Conservation (phyloP, 2,888 invertebrate genomes). For the Seira ritae region DNA sequence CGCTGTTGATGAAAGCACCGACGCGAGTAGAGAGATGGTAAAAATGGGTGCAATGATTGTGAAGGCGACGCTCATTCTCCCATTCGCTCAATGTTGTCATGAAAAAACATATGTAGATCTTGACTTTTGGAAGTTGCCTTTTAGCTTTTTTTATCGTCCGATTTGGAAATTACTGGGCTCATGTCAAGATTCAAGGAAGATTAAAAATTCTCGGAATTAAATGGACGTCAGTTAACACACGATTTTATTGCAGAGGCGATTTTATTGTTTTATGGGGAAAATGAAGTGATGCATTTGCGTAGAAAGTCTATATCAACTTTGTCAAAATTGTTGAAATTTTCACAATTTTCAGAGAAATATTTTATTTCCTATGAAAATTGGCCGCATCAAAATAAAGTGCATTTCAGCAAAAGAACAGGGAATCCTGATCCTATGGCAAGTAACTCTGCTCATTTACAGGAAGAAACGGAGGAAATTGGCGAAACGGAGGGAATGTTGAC, state of each 20-base stretch:
- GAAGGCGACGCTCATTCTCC: neutral
- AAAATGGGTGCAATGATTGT: conserved; percentile 11
- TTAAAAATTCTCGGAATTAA: neutral
- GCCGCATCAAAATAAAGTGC: no score
- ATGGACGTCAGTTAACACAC: neutral
- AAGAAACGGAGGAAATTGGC: neutral
- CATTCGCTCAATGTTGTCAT: neutral
- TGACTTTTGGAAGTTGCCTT: no score
- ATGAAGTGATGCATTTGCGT: no score
- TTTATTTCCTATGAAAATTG: no score
- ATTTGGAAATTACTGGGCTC: neutral
- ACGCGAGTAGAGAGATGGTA: neutral
- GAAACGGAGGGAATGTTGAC: neutral
- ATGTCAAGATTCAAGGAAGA: neutral
- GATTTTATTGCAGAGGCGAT: neutral
- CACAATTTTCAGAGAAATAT: no score
- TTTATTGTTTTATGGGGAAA: neutral
- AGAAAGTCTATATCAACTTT: no score
- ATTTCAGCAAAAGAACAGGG: no score
- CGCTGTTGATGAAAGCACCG: conserved; percentile 39
- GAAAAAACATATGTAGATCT: neutral
- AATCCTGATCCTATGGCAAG: no score
- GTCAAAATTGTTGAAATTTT: no score
- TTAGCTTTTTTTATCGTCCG: neutral
- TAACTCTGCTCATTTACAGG: no score